These are phyloP conservation scores for Sialia sialis DNA, from an alignment of 2,113 vertebrate genomes.

Conservation along the genomic window DNA sequence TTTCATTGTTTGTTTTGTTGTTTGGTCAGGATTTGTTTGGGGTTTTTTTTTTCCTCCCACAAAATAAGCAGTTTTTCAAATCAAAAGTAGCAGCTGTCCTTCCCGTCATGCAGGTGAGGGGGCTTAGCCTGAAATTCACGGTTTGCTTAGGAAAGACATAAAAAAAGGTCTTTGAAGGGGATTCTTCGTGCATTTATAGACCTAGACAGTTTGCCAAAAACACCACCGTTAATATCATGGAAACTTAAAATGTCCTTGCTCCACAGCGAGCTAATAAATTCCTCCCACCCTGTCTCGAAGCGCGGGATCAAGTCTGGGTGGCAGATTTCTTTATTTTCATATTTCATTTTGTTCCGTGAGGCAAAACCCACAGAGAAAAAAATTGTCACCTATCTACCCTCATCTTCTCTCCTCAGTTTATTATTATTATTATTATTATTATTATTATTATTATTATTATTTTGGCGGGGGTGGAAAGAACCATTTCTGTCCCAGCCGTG, in stretches of 20 bases:
- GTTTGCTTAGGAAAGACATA: background rate
- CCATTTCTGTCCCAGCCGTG: background rate
- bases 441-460: background rate
- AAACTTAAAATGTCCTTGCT: background rate
- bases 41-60: rapidly evolving
- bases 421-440: background rate
- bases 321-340: background rate
- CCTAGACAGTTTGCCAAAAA: background rate
- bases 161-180: background rate
- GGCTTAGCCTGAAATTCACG: background rate
- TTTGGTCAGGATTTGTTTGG: background rate
- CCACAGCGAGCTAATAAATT: background rate
- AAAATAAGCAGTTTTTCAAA: background rate
- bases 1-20: background rate
- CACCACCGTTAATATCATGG: background rate
- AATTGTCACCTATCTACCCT: background rate
- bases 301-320: background rate
- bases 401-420: background rate
- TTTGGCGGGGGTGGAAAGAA: background rate
- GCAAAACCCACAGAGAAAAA: background rate
- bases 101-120: background rate
- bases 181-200: background rate
- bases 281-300: background rate
- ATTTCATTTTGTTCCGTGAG: background rate
- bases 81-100: background rate